Percentiles rank a stretch among this genome's conserved stretches.
These are phyloP conservation scores for Ectemnius cavifrons DNA, from an alignment of 2,888 invertebrate genomes.

Conservation along the genomic window DNA sequence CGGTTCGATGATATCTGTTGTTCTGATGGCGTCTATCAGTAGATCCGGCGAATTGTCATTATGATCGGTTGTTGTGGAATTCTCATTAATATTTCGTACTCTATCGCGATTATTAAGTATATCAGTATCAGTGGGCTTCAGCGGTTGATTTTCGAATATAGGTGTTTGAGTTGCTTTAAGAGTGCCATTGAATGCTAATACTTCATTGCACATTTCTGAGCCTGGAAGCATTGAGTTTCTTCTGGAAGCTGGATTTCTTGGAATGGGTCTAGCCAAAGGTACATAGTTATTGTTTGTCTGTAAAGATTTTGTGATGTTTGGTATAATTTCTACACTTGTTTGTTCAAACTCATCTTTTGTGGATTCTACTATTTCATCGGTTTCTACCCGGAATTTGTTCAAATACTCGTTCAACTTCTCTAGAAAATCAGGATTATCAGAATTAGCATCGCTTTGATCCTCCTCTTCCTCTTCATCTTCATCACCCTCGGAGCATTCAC, in stretches of 20 bases:
- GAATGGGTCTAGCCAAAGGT: constrained; percentile 68
- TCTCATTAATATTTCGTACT: constrained; percentile 76
- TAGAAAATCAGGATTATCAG: constrained; percentile 83
- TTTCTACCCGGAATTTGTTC: constrained; percentile 85
- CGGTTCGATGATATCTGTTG: constrained; percentile 79
- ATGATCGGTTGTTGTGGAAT: constrained; percentile 79
- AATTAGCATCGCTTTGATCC: constrained; percentile 79
- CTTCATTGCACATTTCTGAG: constrained; percentile 74
- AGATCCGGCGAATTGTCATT: constrained; percentile 74
- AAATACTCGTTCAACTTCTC: constrained; percentile 87
- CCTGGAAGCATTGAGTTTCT: constrained; percentile 75
- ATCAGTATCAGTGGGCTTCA: constrained; percentile 25
- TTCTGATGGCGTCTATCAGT: constrained; percentile 80
- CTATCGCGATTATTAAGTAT: constrained; percentile 40
- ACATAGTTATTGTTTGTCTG: constrained; percentile 69
- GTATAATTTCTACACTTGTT: constrained; percentile 58
- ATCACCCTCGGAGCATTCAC: constrained; percentile 78
- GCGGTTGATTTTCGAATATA: constrained; percentile 44
- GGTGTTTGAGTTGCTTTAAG: constrained; percentile 66
- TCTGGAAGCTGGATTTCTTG: constrained; percentile 72
- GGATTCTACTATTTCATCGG: constrained; percentile 81
- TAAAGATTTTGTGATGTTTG: constrained; percentile 56
- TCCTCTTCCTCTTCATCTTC: constrained; percentile 78
- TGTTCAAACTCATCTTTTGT: constrained; percentile 67
- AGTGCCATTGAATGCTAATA: constrained; percentile 69